Evolutionary conservation across 2,797 vertebrate species (phyloP).

Genomic region (Acropternis orthonyx): DNA sequence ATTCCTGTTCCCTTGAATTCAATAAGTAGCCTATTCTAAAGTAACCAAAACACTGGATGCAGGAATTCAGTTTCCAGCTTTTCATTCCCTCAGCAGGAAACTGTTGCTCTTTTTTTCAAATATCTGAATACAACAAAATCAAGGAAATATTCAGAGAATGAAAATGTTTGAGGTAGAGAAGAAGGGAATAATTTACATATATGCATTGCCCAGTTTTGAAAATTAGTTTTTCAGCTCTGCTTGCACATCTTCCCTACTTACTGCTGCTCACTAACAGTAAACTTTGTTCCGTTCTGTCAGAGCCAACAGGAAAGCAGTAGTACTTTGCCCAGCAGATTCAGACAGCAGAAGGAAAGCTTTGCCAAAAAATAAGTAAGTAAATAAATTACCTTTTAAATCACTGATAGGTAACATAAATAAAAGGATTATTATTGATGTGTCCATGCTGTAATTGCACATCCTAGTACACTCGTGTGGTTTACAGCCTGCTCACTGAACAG

Average conservation of each 20-base stretch:
- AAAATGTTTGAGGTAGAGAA: not conserved
- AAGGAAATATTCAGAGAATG: not conserved
- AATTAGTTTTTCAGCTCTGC: not conserved
- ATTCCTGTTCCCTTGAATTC: not conserved
- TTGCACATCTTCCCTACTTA: not conserved
- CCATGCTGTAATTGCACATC: not conserved
- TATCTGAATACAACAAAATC: not conserved
- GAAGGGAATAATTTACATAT: not conserved
- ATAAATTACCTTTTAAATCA: constrained; percentile 25
- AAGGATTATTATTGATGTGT: not conserved
- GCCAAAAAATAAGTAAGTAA: constrained; percentile 70
- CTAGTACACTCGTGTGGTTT: not conserved
- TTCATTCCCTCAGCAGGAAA: not conserved
- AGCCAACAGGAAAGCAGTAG: constrained; percentile 37
- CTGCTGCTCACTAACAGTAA: not conserved
- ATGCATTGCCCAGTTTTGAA: not conserved
- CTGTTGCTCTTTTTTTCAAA: not conserved
- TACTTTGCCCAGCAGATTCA: not conserved
- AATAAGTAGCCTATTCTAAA: not conserved
- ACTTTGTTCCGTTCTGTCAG: constrained; percentile 45
- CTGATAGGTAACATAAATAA: not conserved
- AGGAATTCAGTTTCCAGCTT: not conserved
- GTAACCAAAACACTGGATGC: not conserved
- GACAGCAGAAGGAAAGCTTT: constrained; percentile 52
- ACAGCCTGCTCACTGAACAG: not conserved